Evolutionary conservation across 2,888 invertebrate genomes (phyloP).

Genomic region (Archips xylosteana): DNA sequence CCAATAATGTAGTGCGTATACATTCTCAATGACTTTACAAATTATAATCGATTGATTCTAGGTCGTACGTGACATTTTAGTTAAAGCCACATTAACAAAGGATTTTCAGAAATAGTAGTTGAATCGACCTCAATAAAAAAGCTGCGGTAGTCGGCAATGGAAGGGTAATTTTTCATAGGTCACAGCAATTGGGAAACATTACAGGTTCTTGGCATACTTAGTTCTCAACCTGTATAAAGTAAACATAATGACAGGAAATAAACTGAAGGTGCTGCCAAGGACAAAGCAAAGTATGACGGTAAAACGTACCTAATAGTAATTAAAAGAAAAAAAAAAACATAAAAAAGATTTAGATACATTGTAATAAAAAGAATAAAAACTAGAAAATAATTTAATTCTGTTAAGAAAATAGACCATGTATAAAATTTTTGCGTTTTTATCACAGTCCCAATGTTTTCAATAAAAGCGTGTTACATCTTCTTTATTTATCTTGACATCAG

Average conservation of each 20-base stretch:
- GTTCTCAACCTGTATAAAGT: background rate
- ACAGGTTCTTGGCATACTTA: slow-evolving; percentile 2
- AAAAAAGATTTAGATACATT: too few relatives aligned
- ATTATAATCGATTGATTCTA: background rate
- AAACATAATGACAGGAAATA: background rate
- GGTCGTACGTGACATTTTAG: slow-evolving; percentile 25
- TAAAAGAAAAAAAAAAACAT: too few relatives aligned
- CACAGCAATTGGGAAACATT: slow-evolving; percentile 16
- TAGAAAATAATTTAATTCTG: too few relatives aligned
- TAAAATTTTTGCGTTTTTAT: too few relatives aligned
- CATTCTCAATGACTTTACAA: background rate
- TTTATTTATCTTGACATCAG: too few relatives aligned
- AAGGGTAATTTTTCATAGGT: slow-evolving; percentile 36
- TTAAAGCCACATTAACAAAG: slow-evolving; percentile 26
- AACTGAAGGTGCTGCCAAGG: background rate
- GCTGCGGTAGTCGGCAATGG: background rate
- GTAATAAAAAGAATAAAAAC: too few relatives aligned
- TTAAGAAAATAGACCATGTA: too few relatives aligned
- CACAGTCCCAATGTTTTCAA: too few relatives aligned
- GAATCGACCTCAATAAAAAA: slow-evolving; percentile 22
- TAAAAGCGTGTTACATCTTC: too few relatives aligned
- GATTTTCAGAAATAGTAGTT: slow-evolving; percentile 27
- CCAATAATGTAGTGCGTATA: background rate
- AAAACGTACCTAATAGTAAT: too few relatives aligned
- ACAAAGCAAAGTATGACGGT: background rate